Base-by-base conservation (phyloP, 2,797 vertebrate genomes). In the Crenichthys baileyi region DNA sequence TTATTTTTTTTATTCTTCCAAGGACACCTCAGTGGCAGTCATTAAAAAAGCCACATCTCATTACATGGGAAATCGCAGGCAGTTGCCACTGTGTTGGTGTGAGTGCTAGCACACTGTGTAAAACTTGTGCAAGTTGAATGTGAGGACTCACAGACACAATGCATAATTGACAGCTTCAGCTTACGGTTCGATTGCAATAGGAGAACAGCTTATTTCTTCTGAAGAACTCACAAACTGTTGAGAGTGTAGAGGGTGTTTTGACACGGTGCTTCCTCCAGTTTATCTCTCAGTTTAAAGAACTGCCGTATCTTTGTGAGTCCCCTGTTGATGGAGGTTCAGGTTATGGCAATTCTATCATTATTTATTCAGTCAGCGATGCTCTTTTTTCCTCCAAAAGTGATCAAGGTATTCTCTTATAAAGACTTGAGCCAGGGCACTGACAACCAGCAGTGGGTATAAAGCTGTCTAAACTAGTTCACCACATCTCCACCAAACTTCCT, bases 131-230 rank as follows among this genome's bases (percentile, higher is more conserved):
- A 76, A 79, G 71, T 80, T 79, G 63, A 81, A 70, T 26, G 12
- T 70, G 44, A 56, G 77, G 83, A 73, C 67, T 73, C 53, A n/a
- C 18, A 82, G 77, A 73, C 72, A 46, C 60, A 72, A n/a, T 7
- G 24, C 55, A 80, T 83, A 81, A 79, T 44, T 86, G 81, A 79
- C 80, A 84, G 73, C 13, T 84, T 80, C 70, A 83, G 5, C 29
- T 79, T 44, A 29, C 63, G 48, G 48, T 82, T 61, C 72, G 72
- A 77, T 85, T 80, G 51, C 72, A 74, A 67, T 53, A 81, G 58
- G 58, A 56, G 41, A 55, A 53, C 7, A 75, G 31, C 15, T 44
- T 84, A 73, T 79, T 72, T 41, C 77, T 68, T 77, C 71, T 76
- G 51, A 82, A 77, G 29, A 70, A 78, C 44, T 76, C 68, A 41